Percentiles rank a stretch among this genome's conserved stretches.
These are phyloP conservation scores for Pherbina coryleti DNA, from an alignment of 2,888 invertebrate genomes.

Conservation along the genomic window DNA sequence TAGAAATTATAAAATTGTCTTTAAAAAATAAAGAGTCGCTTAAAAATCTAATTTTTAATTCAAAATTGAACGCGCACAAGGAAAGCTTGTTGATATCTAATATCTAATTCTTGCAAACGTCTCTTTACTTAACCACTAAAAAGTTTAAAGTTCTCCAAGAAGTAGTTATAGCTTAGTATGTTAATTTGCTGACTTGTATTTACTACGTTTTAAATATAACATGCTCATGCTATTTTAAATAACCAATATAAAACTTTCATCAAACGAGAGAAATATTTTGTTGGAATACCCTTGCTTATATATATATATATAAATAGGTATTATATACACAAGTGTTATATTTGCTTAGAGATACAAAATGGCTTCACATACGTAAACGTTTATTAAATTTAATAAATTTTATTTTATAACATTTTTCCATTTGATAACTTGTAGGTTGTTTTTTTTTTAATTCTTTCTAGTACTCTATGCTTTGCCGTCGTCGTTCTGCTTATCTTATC, in stretches of 20 bases:
- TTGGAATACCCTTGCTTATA: background rate
- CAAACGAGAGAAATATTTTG: too few relatives aligned
- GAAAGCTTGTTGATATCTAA: too few relatives aligned
- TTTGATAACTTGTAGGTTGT: background rate
- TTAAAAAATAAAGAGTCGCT: too few relatives aligned
- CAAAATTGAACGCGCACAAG: too few relatives aligned
- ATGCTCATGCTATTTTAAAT: background rate
- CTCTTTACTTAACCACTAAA: too few relatives aligned
- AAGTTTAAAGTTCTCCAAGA: too few relatives aligned
- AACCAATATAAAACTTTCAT: background rate
- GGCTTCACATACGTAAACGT: background rate
- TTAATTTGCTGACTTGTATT: too few relatives aligned
- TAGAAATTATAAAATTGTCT: too few relatives aligned
- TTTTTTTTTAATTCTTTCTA: background rate
- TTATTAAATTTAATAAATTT: background rate
- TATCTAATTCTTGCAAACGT: too few relatives aligned
- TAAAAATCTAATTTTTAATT: too few relatives aligned
- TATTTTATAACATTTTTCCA: background rate
- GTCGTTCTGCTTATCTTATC: constrained; percentile 21
- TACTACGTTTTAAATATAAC: background rate
- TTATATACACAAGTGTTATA: too few relatives aligned
- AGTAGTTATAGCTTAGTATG: too few relatives aligned
- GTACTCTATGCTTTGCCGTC: background rate
- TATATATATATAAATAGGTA: background rate
- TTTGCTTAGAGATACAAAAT: background rate